phyloP scores from a whole-genome alignment of 1,140 invertebrate species.

The Drosophila sechellia region DNA sequence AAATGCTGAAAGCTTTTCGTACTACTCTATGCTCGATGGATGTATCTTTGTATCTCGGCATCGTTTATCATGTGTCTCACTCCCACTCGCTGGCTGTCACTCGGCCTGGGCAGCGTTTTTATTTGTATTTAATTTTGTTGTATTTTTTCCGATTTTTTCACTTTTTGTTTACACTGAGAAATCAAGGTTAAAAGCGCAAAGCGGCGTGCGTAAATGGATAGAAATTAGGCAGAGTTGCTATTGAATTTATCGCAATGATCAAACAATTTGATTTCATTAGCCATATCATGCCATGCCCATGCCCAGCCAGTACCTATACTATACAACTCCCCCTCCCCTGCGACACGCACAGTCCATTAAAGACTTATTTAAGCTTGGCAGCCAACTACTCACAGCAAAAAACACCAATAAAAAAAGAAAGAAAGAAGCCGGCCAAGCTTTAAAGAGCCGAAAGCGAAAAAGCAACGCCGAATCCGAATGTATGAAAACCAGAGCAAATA shows the following conservation, averaged over 20 bases:
- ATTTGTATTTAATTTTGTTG: conserved; percentile 31
- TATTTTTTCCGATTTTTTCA: conserved; percentile 16
- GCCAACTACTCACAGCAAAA: conserved; percentile 6
- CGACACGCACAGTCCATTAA: conserved; percentile 41
- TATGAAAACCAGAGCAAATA: conserved; percentile 45
- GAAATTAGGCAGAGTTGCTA: conserved; percentile 66
- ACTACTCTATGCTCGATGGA: conserved; percentile 58
- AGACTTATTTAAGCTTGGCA: conserved; percentile 41
- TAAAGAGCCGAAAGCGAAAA: conserved; percentile 31
- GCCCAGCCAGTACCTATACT: background rate
- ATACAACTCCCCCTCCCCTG: conserved; percentile 2
- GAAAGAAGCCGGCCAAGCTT: conserved; percentile 22
- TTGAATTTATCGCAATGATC: conserved; percentile 77
- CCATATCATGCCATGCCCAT: conserved; percentile 8
- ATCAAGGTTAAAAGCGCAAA: conserved; percentile 79
- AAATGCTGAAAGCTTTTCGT: conserved; percentile 73
- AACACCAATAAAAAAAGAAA: background rate
- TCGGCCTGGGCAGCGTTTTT: conserved; percentile 9
- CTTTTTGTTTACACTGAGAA: conserved; percentile 77
- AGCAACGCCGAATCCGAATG: conserved; percentile 18
- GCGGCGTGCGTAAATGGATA: conserved; percentile 66
- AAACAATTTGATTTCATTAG: conserved; percentile 66
- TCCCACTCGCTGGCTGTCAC: conserved; percentile 27
- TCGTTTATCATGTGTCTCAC: conserved; percentile 42
- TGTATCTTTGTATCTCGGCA: conserved; percentile 52